phyloP scores from a whole-genome alignment of 2,888 invertebrate species.

The Camptogramma bilineatum region DNA sequence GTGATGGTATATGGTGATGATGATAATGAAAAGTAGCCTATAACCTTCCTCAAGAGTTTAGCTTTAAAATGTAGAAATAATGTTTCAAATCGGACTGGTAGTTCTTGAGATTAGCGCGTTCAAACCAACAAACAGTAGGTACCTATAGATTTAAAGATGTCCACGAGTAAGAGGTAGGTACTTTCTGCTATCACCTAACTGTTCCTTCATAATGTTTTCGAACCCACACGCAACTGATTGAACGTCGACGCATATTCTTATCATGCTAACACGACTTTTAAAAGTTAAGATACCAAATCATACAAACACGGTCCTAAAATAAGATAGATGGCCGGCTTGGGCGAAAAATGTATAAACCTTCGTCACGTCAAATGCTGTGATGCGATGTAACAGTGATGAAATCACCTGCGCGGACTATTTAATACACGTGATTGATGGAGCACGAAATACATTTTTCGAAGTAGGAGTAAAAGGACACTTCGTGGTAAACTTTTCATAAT shows the following conservation, averaged over 20 bases:
- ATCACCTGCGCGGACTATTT: slow-evolving; percentile 48
- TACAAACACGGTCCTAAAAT: slow-evolving; percentile 34
- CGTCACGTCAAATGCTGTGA: slow-evolving; percentile 50
- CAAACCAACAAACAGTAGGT: too few relatives aligned
- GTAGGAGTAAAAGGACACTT: slow-evolving; percentile 29
- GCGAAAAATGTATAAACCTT: slow-evolving; percentile 46
- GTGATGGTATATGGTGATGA: too few relatives aligned
- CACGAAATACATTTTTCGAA: slow-evolving; percentile 47
- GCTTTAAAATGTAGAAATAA: too few relatives aligned
- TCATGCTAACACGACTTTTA: not conserved
- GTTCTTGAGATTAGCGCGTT: too few relatives aligned
- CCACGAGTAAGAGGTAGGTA: too few relatives aligned
- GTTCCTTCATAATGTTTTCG: not conserved
- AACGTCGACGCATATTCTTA: not conserved
- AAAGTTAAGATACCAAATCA: slow-evolving; percentile 25
- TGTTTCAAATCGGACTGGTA: too few relatives aligned
- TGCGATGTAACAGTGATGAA: slow-evolving; percentile 51
- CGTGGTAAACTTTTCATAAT: slow-evolving; percentile 37
- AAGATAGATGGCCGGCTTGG: slow-evolving; percentile 38
- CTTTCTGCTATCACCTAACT: not conserved
- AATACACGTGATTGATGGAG: slow-evolving; percentile 58
- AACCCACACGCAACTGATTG: not conserved
- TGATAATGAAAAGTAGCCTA: too few relatives aligned
- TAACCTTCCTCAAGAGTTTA: too few relatives aligned
- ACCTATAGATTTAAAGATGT: too few relatives aligned